These are phyloP conservation scores for Echinops telfairi DNA, from an alignment of 2,113 vertebrate species.

Conservation along the genomic window DNA sequence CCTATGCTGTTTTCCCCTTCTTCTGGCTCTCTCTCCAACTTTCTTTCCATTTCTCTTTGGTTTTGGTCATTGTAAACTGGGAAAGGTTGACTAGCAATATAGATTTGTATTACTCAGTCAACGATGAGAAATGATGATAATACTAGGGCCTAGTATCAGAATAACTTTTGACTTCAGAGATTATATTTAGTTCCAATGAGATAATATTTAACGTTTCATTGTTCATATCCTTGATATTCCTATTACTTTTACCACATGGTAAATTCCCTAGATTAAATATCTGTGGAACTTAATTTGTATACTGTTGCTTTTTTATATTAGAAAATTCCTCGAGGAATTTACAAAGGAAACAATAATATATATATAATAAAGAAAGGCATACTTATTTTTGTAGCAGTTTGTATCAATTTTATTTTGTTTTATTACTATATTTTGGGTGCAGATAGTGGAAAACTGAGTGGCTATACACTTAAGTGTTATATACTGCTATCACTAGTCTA, in stretches of 20 bases:
- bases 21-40: not conserved
- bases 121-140: not conserved
- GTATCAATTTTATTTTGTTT: not conserved
- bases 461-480: not conserved
- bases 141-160: not conserved
- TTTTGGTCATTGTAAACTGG: conserved; percentile 1
- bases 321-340: not conserved
- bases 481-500: not conserved
- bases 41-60: conserved; percentile 28
- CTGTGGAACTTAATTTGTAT: conserved; percentile 29
- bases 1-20: not conserved
- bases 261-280: conserved; percentile 19
- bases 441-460: not conserved
- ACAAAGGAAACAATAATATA: conserved; percentile 6
- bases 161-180: conserved; percentile 26
- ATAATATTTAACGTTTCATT: too few relatives aligned
- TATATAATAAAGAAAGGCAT: not conserved
- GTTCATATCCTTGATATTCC: too few relatives aligned
- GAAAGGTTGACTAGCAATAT: not conserved
- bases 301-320: conserved; percentile 15
- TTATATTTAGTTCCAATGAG: too few relatives aligned
- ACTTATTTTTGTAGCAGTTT: not conserved
- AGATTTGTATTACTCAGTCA: not conserved
- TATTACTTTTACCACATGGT: not conserved
- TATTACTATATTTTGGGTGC: not conserved